Percentiles rank a stretch among this genome's conserved stretches.
phyloP scores from a whole-genome alignment of 2,888 invertebrate genomes.

The Eurois occulta region DNA sequence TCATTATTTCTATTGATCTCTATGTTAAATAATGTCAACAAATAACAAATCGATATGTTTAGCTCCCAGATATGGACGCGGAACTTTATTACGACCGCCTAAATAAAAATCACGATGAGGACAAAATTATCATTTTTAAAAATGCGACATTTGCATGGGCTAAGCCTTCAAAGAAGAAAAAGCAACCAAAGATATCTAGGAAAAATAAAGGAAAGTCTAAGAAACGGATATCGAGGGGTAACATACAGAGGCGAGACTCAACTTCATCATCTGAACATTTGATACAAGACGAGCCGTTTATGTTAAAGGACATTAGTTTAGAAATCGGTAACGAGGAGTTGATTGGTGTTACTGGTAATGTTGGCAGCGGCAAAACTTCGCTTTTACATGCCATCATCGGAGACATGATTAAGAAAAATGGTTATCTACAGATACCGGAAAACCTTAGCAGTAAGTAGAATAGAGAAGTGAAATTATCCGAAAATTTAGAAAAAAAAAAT shows the following conservation, averaged over 20 bases:
- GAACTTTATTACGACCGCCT: conserved; percentile 91
- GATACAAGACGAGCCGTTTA: conserved; percentile 77
- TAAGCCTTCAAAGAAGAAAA: conserved; percentile 79
- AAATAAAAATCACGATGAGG: conserved; percentile 87
- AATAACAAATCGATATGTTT: conserved; percentile 43
- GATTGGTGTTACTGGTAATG: conserved; percentile 96
- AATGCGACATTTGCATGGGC: conserved; percentile 92
- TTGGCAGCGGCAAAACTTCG: conserved; percentile 98
- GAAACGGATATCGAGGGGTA: conserved; percentile 77
- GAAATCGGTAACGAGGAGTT: conserved; percentile 92
- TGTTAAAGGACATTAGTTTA: conserved; percentile 79
- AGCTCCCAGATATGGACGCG: conserved; percentile 92
- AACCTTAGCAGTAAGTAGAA: conserved; percentile 90
- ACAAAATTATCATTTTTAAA: conserved; percentile 90
- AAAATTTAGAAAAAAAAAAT: not conserved
- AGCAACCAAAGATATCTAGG: conserved; percentile 75
- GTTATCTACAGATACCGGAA: conserved; percentile 93
- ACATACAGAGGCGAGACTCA: conserved; percentile 79
- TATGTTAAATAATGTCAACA: not conserved
- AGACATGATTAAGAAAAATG: conserved; percentile 93
- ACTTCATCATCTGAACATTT: conserved; percentile 76
- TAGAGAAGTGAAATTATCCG: not conserved
- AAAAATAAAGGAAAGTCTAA: conserved; percentile 89
- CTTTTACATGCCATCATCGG: conserved; percentile 96
- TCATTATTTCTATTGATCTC: not conserved